Conservation (phyloP, 2,797 vertebrate species). For the Avahi laniger region DNA sequence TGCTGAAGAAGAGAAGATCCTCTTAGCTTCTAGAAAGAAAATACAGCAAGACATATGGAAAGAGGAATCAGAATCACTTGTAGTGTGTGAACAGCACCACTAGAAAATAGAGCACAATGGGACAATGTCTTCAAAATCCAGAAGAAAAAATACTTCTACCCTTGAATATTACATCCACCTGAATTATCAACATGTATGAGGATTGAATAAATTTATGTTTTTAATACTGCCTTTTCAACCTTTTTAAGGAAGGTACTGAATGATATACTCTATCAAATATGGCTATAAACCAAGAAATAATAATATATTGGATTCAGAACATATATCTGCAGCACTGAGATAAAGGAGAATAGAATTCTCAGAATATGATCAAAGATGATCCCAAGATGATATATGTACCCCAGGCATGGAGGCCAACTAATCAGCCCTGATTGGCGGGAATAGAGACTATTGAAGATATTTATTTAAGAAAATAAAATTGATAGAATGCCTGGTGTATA, state of each 20-base stretch:
- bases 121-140: background rate
- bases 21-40: background rate
- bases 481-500: background rate
- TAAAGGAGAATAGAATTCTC: background rate
- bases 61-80: background rate
- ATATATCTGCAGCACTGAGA: background rate
- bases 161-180: background rate
- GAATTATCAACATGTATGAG: background rate
- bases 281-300: background rate
- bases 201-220: background rate
- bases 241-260: background rate
- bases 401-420: background rate
- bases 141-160: background rate
- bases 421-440: background rate
- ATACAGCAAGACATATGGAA: background rate
- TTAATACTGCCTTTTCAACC: background rate
- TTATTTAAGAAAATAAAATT: background rate
- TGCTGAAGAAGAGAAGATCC: background rate
- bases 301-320: background rate
- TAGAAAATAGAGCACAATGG: background rate
- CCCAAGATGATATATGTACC: background rate
- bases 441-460: background rate
- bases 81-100: background rate
- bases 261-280: background rate
- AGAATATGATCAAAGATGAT: background rate